Percentiles rank a stretch among this genome's conserved stretches.
These are phyloP conservation scores for Bilobella aurantiaca DNA, from an alignment of 1,140 invertebrate genomes.

Conservation along the genomic window DNA sequence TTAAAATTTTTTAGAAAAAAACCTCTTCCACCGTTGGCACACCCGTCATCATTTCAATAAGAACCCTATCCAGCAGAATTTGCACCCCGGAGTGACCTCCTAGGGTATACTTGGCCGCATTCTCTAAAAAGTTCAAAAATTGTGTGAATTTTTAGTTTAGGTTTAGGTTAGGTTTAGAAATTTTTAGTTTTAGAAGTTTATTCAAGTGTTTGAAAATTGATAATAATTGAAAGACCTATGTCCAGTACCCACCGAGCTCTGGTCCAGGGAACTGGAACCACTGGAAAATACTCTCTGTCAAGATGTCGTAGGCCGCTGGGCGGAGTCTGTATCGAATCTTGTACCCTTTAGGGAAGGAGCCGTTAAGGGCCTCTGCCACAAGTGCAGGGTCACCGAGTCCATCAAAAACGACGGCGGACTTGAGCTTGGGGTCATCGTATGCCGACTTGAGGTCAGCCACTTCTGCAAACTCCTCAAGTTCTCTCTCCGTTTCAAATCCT, in stretches of 20 bases:
- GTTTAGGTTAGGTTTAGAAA: no score
- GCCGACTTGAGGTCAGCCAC: constrained; percentile 11
- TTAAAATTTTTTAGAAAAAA: neutral
- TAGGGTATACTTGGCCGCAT: constrained; percentile 14
- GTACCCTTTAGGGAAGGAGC: neutral
- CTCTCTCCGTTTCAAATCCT: constrained; percentile 20
- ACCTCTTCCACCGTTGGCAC: constrained; percentile 12
- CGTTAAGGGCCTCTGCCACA: neutral
- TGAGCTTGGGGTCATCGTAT: neutral
- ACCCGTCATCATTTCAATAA: constrained; percentile 16
- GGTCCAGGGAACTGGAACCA: constrained; percentile 57
- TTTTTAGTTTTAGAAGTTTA: no score
- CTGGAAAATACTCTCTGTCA: constrained; percentile 55
- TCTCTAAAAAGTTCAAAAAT: no score
- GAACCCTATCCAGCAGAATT: constrained; percentile 20
- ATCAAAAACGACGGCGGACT: constrained; percentile 28
- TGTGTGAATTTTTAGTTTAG: no score
- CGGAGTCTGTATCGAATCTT: constrained; percentile 27
- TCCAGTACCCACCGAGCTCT: constrained; percentile 4
- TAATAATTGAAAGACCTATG: neutral
- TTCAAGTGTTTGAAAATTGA: neutral
- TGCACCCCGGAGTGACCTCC: constrained; percentile 26
- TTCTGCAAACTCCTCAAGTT: constrained; percentile 19
- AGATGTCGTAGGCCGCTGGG: constrained; percentile 19
- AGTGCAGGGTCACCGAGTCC: constrained; percentile 3